Percentiles rank a stretch among this genome's conserved stretches.
phyloP scores from a whole-genome alignment of 2,113 vertebrate genomes.

The Elgaria multicarinata region DNA sequence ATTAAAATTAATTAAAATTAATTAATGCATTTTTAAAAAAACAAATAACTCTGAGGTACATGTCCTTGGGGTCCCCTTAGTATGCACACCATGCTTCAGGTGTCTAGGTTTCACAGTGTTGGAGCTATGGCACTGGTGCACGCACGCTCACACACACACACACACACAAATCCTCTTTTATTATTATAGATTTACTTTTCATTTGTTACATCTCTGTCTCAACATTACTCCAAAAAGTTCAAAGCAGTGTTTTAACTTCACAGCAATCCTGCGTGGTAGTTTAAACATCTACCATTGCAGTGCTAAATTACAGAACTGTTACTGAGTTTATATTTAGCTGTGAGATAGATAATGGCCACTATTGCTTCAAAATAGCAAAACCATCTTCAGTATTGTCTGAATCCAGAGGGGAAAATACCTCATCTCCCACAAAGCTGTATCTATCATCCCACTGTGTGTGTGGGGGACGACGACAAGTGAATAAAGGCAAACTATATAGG shows the following conservation, averaged over 20 bases:
- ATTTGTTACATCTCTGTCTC: neutral
- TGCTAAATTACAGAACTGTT: neutral
- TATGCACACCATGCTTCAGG: no score
- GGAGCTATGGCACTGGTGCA: no score
- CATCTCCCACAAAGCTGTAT: neutral
- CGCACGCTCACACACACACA: no score
- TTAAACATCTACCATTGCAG: neutral
- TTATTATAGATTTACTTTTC: neutral
- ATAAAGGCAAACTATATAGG: neutral
- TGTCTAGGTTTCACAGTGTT: no score
- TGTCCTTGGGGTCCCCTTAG: no score
- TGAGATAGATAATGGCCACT: neutral
- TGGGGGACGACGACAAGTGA: neutral
- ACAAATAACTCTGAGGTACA: no score
- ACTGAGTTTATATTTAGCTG: conserved; percentile 7
- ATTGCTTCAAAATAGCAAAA: conserved; percentile 28
- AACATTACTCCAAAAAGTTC: neutral
- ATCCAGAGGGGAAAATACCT: neutral
- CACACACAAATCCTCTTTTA: no score
- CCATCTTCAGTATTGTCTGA: neutral
- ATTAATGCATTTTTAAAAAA: no score
- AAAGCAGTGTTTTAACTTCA: neutral
- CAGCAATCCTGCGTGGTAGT: neutral
- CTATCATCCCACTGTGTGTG: neutral
- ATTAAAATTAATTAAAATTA: no score